Evolutionary conservation across 2,113 vertebrate species (phyloP).

Genomic region (Chrysemys picta): DNA sequence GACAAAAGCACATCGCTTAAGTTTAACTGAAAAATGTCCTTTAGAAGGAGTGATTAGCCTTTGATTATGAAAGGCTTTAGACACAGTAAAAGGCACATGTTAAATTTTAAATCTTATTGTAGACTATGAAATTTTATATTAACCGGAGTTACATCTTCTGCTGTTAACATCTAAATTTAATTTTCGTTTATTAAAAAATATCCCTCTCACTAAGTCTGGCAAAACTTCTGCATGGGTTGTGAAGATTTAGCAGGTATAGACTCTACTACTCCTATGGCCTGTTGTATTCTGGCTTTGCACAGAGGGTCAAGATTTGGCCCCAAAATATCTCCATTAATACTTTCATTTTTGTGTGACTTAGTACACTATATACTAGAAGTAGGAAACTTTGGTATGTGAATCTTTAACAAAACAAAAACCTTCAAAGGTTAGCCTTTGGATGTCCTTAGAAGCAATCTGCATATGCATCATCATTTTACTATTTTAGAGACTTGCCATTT

Average conservation of each 20-base stretch:
- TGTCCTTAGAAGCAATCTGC: neutral
- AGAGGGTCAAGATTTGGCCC: neutral
- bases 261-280: neutral
- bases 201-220: neutral
- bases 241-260: neutral
- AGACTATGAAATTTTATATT: neutral
- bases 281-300: neutral
- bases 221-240: neutral
- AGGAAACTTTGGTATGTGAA: neutral
- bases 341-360: neutral
- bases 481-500: neutral
- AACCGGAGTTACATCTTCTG: neutral
- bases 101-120: neutral
- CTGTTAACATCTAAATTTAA: neutral
- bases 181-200: neutral
- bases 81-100: rapidly evolving
- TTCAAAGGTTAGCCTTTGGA: neutral
- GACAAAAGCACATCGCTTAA: neutral
- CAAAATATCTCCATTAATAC: neutral
- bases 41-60: neutral
- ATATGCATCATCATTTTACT: neutral
- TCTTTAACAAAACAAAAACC: neutral
- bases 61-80: neutral
- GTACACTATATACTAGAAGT: neutral
- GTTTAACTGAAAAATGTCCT: neutral